Evolutionary conservation across 2,888 invertebrate species (phyloP).

Genomic region (Cerastoderma edule): DNA sequence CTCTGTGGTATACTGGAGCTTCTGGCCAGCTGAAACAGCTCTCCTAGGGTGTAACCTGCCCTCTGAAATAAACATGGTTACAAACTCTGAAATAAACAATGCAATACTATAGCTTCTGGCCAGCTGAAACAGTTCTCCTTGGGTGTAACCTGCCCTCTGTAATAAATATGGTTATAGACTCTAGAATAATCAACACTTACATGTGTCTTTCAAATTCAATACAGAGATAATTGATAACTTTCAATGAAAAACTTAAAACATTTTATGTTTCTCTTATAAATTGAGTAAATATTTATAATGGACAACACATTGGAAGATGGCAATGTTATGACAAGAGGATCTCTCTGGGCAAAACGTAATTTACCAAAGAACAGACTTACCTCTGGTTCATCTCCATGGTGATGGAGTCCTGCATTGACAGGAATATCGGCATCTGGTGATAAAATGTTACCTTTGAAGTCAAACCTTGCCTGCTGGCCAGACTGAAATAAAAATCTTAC

Average conservation of each 20-base stretch:
- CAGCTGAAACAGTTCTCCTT: conserved; percentile 94
- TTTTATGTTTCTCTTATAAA: too few relatives aligned
- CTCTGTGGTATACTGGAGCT: conserved; percentile 92
- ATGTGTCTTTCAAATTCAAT: too few relatives aligned
- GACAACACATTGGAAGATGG: too few relatives aligned
- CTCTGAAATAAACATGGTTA: too few relatives aligned
- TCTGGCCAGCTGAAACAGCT: conserved; percentile 91
- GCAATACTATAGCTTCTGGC: conserved; percentile 89
- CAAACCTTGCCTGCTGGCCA: conserved; percentile 83
- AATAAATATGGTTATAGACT: too few relatives aligned
- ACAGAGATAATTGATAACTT: too few relatives aligned
- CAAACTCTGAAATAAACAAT: too few relatives aligned
- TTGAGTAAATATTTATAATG: too few relatives aligned
- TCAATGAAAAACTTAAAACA: too few relatives aligned
- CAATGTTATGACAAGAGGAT: too few relatives aligned
- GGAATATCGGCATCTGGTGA: conserved; percentile 86
- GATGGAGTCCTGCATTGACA: conserved; percentile 89
- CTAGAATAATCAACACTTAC: too few relatives aligned
- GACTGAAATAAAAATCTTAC: conserved; percentile 70
- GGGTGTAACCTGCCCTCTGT: conserved; percentile 90
- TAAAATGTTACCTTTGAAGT: conserved; percentile 82
- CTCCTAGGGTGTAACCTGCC: conserved; percentile 94
- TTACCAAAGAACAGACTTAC: conserved; percentile 65
- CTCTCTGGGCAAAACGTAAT: too few relatives aligned
- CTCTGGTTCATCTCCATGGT: conserved; percentile 96